Evolutionary conservation across 2,888 invertebrate genomes (phyloP), one percentile per base, ranked within the genome.

Genomic region (Nudaria mundana): DNA sequence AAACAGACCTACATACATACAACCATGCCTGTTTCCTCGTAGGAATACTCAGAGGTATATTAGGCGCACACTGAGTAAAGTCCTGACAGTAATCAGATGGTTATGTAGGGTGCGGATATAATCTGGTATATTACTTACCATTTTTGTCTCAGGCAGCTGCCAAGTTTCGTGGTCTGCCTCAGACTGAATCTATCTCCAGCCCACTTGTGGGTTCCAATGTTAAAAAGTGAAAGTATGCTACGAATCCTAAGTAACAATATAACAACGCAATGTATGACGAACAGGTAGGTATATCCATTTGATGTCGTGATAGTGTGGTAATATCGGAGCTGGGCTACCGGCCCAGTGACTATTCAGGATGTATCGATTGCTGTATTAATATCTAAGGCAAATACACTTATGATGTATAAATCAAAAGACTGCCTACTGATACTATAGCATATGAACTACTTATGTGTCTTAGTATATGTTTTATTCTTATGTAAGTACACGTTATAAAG

Each of bases 201-300:
- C 44, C 53, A 52, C 53, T 67, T 63, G 50, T 69, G 68, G 58
- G 66, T 65, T 53, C 53, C 67, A 53, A 68, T 69, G 66, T 67
- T 56, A 61, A 75, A 62, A 81, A 76, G 81, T 79, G 80, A 81
- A 81, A 78, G 81, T 75, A 52, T 66, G 68, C 56, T 66, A 58
- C 64, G 52, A 53, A 72, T 72, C 64, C 66, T 54, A 53, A 60
- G 58, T 56, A 62, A 70, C 70, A 68, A 67, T 64, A 64, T 59
- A 66, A 66, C 78, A 78, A 66, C 73, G 79, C 73, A 81, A 81
- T 60, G 44, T n/a, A 48, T 55, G 56, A 58, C 62, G 56, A 57
- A 63, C 64, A 70, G 60, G 40, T 44, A 70, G 60, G 40, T 44
- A 46, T 50, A 30, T 37, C 25, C 30, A 37, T 45, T 46, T 32